Conservation (phyloP, 2,888 invertebrate species). For the Spodoptera exigua region DNA sequence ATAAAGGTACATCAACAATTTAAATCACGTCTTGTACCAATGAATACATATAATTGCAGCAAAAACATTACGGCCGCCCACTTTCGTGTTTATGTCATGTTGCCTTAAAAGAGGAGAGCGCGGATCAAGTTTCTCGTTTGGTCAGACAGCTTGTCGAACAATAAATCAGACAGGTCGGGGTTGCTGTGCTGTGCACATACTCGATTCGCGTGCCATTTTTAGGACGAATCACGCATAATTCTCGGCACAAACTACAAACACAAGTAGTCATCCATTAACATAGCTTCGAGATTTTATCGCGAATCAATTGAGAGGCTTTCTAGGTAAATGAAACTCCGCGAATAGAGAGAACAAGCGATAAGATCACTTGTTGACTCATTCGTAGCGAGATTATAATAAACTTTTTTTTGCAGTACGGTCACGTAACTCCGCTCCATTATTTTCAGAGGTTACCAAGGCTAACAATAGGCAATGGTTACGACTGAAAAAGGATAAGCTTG, state of each 20-base stretch:
- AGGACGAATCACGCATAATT: constrained; percentile 65
- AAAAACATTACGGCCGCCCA: constrained; percentile 72
- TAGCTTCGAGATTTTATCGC: constrained; percentile 59
- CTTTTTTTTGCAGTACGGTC: constrained; percentile 53
- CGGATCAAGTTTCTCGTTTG: constrained; percentile 66
- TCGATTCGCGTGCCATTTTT: constrained; percentile 60
- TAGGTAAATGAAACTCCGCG: constrained; percentile 53
- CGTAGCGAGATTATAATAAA: constrained; percentile 53
- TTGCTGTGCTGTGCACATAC: constrained; percentile 45
- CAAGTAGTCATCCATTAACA: constrained; percentile 57
- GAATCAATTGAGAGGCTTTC: constrained; percentile 59
- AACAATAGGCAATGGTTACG: constrained; percentile 53
- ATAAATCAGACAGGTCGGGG: constrained; percentile 67
- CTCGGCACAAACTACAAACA: constrained; percentile 59
- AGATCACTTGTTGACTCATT: constrained; percentile 61
- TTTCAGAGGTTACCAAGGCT: constrained; percentile 30
- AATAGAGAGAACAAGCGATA: constrained; percentile 52
- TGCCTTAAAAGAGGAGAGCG: constrained; percentile 74
- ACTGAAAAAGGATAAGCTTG: constrained; percentile 41
- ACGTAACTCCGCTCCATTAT: constrained; percentile 43
- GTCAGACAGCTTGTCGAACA: constrained; percentile 58
- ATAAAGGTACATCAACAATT: constrained; percentile 60
- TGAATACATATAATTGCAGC: constrained; percentile 65
- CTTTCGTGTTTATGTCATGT: constrained; percentile 75
- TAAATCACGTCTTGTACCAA: constrained; percentile 63